phyloP scores from a whole-genome alignment of 2,113 vertebrate species.

The Danionella cerebrum region DNA sequence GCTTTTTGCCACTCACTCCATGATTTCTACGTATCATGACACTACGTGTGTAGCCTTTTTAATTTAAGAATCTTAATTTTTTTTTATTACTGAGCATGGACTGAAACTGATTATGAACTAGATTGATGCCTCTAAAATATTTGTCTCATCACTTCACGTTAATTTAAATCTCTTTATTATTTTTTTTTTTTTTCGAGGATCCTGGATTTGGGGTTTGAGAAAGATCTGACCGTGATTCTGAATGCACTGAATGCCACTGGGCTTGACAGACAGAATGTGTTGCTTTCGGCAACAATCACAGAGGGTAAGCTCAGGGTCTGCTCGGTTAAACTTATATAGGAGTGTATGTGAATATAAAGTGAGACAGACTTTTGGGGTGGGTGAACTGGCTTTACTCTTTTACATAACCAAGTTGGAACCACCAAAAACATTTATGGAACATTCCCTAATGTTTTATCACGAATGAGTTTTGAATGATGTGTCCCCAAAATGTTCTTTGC shows the following conservation, averaged over 20 bases:
- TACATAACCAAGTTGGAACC: background rate
- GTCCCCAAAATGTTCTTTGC: background rate
- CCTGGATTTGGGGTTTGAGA: slow-evolving; percentile 93
- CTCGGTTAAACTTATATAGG: background rate
- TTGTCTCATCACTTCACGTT: too few relatives aligned
- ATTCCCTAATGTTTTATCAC: background rate
- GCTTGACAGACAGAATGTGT: slow-evolving; percentile 74
- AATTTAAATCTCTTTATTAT: too few relatives aligned
- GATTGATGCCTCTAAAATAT: too few relatives aligned
- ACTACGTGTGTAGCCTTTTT: too few relatives aligned
- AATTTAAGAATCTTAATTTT: too few relatives aligned
- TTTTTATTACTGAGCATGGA: too few relatives aligned
- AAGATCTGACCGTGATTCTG: slow-evolving; percentile 80
- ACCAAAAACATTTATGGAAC: background rate
- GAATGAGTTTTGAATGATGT: background rate
- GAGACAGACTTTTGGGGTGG: background rate
- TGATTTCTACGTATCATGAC: too few relatives aligned
- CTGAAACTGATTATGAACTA: too few relatives aligned
- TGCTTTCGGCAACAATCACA: slow-evolving; percentile 86
- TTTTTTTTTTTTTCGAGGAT: slow-evolving; percentile 60
- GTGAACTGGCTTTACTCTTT: background rate
- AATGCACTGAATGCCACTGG: slow-evolving; percentile 75
- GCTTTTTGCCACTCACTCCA: too few relatives aligned
- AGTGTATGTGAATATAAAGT: background rate
- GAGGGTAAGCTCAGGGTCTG: slow-evolving; percentile 58